Conservation (phyloP, 2,113 vertebrate genomes). For the Dascyllus trimaculatus region DNA sequence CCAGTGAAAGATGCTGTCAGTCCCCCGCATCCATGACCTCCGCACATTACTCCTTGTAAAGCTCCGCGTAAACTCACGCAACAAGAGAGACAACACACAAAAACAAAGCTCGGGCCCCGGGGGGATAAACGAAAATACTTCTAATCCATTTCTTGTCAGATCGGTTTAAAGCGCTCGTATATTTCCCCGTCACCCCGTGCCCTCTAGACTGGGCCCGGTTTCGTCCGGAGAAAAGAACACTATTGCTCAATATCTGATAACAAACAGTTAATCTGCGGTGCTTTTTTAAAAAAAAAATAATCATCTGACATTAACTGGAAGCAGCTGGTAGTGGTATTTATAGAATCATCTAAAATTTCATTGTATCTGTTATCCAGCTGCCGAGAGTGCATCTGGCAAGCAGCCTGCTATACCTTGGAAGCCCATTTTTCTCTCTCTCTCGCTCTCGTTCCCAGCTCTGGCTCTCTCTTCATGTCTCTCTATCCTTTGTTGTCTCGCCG, state of each 20-base stretch:
- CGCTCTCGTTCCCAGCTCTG: constrained; percentile 12
- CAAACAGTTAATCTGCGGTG: constrained; percentile 68
- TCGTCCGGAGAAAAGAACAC: constrained; percentile 53
- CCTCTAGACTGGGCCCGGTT: constrained; percentile 29
- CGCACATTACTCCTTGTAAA: constrained; percentile 60
- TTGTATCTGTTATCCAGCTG: constrained; percentile 85
- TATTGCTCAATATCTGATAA: constrained; percentile 66
- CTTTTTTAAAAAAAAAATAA: constrained; percentile 80
- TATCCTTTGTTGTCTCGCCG: constrained; percentile 35
- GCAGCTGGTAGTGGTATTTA: constrained; percentile 84
- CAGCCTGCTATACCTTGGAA: constrained; percentile 72
- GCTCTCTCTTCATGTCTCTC: constrained; percentile 25
- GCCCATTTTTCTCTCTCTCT: constrained; percentile 27
- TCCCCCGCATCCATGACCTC: constrained; percentile 64
- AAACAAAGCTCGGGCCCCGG: constrained; percentile 55
- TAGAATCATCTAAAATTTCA: constrained; percentile 86
- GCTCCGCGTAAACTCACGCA: constrained; percentile 49
- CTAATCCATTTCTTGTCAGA: constrained; percentile 63
- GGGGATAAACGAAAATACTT: constrained; percentile 46
- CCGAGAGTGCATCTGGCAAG: constrained; percentile 79
- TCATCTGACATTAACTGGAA: constrained; percentile 79
- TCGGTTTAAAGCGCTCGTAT: constrained; percentile 49
- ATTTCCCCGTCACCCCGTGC: constrained; percentile 40
- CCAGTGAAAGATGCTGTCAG: constrained; percentile 76
- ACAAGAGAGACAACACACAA: constrained; percentile 56